Evolutionary conservation across 2,113 vertebrate species (phyloP), one percentile per base, ranked within the genome.

Genomic region (Echinops telfairi): DNA sequence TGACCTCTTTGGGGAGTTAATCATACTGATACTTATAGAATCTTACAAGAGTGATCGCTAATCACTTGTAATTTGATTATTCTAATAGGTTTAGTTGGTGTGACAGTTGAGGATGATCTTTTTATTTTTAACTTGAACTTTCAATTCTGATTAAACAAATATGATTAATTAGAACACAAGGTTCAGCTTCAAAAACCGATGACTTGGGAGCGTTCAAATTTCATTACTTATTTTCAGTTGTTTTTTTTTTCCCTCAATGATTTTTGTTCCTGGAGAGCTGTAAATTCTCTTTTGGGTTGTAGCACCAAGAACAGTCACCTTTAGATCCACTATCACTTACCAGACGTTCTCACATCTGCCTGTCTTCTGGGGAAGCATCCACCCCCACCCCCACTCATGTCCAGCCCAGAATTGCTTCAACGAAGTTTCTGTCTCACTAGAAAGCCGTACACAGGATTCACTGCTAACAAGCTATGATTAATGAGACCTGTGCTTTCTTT

Each of bases 31-130:
- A 53, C 75, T 95, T 76, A 53, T 1, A 15, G 66, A 80, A 84
- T n/a, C 77, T 85, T 77, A 91, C 91, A 90, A 88, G 77, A 88
- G 78, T 85, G 88, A 53, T 89, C 86, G 95, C 6, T 71, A 96
- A 97, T 97, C 96, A 95, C 73, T 92, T 53, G 0, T 97, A 97
- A 98, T 97, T 96, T 92, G 97, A 97, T 98, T 97, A 97, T 53
- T 53, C 47, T 53, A 53, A 53, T 53, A 53, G 47, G 47, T 53
- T 53, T 53, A 53, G 47, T 81, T 97, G 96, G 83, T 95, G 75
- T 31, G 58, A 66, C 80, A 81, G 86, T 70, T 95, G 91, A 93
- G 89, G 83, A 17, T 97, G 93, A 96, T 93, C 95, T 96, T 95
- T 3, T 91, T 92, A 77, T 94, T 98, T 98, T 92, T 90, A 94